Percentiles rank a stretch among this genome's conserved stretches.
Conservation (phyloP, 2,797 vertebrate genomes). For the Betta splendens region DNA sequence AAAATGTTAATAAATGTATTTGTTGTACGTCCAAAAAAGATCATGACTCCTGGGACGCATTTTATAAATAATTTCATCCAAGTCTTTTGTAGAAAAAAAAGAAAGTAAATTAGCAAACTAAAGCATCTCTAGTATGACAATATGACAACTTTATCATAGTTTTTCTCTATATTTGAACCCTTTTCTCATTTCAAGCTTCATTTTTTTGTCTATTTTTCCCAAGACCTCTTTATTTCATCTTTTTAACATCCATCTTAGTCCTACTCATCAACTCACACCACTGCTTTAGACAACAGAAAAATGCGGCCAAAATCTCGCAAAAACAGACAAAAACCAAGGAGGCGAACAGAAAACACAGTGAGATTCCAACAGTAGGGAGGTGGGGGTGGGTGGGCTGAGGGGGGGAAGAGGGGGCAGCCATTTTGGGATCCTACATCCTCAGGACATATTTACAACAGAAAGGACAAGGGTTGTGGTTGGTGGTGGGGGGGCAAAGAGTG, state of each 20-base stretch:
- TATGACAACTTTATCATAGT: constrained; percentile 83
- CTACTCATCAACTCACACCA: constrained; percentile 78
- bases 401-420: constrained; percentile 1
- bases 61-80: constrained; percentile 90
- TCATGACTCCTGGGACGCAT: constrained; percentile 85
- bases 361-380: constrained; percentile 59
- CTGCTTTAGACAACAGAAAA: constrained; percentile 77
- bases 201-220: constrained; percentile 59
- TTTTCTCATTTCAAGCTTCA: constrained; percentile 66
- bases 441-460: constrained; percentile 82
- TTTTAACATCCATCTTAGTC: constrained; percentile 75
- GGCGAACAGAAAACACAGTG: constrained; percentile 74
- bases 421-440: constrained; percentile 61
- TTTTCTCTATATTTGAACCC: constrained; percentile 80
- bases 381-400: neutral
- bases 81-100: constrained; percentile 88
- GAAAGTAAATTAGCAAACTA: constrained; percentile 86
- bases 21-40: constrained; percentile 86
- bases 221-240: constrained; percentile 68
- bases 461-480: constrained; percentile 47
- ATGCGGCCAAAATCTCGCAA: constrained; percentile 72
- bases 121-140: constrained; percentile 88
- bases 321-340: constrained; percentile 70
- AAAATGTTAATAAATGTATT: constrained; percentile 87
- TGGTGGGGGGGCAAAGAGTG: neutral